phyloP scores from a whole-genome alignment of 2,888 invertebrate genomes.

The Chrysolina americana region DNA sequence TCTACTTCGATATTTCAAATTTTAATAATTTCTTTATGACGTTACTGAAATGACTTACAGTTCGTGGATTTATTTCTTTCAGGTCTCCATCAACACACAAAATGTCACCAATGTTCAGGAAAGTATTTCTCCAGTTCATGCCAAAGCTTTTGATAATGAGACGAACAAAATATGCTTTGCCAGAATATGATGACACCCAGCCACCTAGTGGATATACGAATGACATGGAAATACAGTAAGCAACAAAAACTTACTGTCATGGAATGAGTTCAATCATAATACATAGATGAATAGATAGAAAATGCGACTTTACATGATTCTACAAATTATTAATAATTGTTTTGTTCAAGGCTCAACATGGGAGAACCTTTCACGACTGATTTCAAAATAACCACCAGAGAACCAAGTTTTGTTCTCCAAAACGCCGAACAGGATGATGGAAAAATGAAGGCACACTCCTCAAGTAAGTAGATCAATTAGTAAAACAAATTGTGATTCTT shows the following conservation, averaged over 20 bases:
- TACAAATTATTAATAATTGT: neutral
- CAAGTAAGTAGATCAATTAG: slow-evolving; percentile 62
- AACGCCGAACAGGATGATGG: slow-evolving; percentile 66
- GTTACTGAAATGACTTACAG: no score
- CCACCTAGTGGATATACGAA: slow-evolving; percentile 86
- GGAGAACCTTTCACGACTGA: slow-evolving; percentile 69
- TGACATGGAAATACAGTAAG: slow-evolving; percentile 86
- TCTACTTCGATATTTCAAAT: no score
- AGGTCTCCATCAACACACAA: slow-evolving; percentile 94
- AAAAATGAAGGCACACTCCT: slow-evolving; percentile 69
- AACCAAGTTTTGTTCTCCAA: slow-evolving; percentile 68
- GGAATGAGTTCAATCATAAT: no score
- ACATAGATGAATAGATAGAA: no score
- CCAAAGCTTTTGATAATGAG: slow-evolving; percentile 93
- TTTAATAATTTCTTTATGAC: no score
- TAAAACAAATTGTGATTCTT: no score
- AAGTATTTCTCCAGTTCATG: slow-evolving; percentile 93
- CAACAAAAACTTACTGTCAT: slow-evolving; percentile 23
- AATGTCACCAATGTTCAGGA: slow-evolving; percentile 92
- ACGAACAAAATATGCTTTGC: slow-evolving; percentile 87
- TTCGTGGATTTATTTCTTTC: slow-evolving; percentile 39
- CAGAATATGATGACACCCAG: slow-evolving; percentile 86
- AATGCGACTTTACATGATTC: no score
- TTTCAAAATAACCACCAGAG: slow-evolving; percentile 68
- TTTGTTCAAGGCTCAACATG: slow-evolving; percentile 63